phyloP scores from a whole-genome alignment of 1,140 invertebrate genomes.

The Coenobita brevimanus region DNA sequence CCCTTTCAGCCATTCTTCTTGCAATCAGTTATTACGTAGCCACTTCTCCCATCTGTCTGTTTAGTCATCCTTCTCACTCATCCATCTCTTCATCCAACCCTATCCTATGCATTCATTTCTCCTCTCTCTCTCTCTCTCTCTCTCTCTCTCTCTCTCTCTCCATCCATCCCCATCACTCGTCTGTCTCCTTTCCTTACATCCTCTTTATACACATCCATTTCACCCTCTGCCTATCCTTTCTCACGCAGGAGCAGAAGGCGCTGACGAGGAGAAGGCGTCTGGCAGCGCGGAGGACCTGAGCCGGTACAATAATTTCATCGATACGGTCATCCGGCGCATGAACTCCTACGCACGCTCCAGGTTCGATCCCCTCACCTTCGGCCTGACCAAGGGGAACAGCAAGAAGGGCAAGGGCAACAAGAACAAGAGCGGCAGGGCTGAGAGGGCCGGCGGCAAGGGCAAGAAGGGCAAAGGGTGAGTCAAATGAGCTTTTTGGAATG shows the following conservation, averaged over 20 bases:
- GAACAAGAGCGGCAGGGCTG: not conserved
- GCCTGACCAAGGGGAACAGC: conserved; percentile 7
- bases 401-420: not conserved
- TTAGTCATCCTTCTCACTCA: not conserved
- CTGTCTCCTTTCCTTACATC: no score
- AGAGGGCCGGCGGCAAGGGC: not conserved
- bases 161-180: not conserved
- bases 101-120: not conserved
- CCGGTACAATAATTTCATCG: conserved; percentile 50
- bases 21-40: not conserved
- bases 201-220: not conserved
- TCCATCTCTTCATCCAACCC: not conserved
- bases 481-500: not conserved
- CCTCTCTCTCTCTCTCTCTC: not conserved
- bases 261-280: not conserved
- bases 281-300: not conserved
- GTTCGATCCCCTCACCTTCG: conserved; percentile 41
- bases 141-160: not conserved
- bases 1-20: not conserved
- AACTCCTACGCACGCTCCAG: conserved; percentile 26
- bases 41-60: not conserved
- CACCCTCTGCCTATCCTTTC: conserved; percentile 1
- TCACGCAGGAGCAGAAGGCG: not conserved
- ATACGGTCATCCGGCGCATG: conserved; percentile 33
- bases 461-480: not conserved